These are phyloP conservation scores for Heteropelma amictum DNA, from an alignment of 2,888 invertebrate species.

Conservation along the genomic window DNA sequence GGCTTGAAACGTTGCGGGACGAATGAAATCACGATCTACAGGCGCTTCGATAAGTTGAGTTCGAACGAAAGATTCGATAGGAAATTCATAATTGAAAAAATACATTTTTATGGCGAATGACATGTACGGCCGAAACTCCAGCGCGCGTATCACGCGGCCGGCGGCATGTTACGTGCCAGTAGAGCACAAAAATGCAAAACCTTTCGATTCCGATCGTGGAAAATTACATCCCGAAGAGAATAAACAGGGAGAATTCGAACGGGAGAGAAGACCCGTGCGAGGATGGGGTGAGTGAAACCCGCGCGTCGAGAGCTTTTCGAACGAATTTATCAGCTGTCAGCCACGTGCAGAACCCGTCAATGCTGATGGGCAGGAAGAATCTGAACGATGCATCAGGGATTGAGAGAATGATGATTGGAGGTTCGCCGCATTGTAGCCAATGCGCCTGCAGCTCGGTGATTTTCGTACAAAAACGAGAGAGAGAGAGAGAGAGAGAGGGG, in stretches of 20 bases:
- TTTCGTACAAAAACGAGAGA: not conserved
- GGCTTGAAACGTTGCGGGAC: too few species aligned
- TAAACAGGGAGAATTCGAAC: not conserved
- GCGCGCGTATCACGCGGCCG: too few species aligned
- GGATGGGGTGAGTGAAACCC: not conserved
- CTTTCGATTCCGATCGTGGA: not conserved
- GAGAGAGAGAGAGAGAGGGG: not conserved
- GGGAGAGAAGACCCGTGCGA: not conserved
- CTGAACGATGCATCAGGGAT: constrained; percentile 24
- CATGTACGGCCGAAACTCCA: too few species aligned
- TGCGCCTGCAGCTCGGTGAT: constrained; percentile 16
- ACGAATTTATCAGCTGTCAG: constrained; percentile 41
- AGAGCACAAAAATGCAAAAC: not conserved
- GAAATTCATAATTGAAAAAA: too few species aligned
- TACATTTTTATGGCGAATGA: too few species aligned
- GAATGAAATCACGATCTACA: too few species aligned
- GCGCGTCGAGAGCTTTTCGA: constrained; percentile 22
- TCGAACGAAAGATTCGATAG: too few species aligned
- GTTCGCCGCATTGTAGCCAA: constrained; percentile 20
- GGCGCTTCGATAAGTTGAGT: too few species aligned
- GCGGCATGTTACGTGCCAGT: not conserved
- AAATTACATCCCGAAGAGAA: not conserved
- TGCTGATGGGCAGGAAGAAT: constrained; percentile 17
- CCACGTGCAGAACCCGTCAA: not conserved
- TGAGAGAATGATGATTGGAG: constrained; percentile 42